phyloP scores from a whole-genome alignment of 2,113 vertebrate species.

The Glaucomys volans region DNA sequence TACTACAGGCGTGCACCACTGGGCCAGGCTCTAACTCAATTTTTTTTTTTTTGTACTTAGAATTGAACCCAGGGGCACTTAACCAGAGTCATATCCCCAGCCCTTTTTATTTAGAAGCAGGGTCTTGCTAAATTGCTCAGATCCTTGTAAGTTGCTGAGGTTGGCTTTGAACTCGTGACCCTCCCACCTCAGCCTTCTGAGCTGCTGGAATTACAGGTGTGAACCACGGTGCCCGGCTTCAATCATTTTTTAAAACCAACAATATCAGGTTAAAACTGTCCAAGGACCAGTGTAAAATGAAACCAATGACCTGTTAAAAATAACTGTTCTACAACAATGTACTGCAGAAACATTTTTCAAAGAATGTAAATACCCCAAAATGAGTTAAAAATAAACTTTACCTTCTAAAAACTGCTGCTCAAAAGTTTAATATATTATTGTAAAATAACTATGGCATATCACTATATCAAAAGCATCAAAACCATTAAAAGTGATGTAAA shows the following conservation, averaged over 20 bases:
- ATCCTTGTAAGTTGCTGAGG: no score
- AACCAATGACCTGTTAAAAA: neutral
- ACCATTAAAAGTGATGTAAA: neutral
- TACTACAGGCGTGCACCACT: no score
- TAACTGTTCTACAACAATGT: neutral
- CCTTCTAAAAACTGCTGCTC: neutral
- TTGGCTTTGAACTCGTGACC: no score
- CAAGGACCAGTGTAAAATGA: neutral
- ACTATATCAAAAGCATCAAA: neutral
- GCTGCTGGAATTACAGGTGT: no score
- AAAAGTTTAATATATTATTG: neutral
- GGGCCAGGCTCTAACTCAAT: no score
- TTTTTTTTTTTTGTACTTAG: no score
- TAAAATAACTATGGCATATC: neutral
- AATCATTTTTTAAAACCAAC: neutral
- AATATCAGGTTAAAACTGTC: neutral
- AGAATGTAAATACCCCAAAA: neutral
- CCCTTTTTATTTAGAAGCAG: no score
- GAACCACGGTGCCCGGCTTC: no score
- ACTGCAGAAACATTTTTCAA: neutral
- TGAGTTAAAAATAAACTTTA: slow-evolving; percentile 46
- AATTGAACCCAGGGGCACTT: no score
- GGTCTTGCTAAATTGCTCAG: no score
- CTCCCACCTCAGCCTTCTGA: no score
- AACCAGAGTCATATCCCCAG: no score